Base-by-base conservation (phyloP, 2,888 invertebrate species). In the Andrena camellia region DNA sequence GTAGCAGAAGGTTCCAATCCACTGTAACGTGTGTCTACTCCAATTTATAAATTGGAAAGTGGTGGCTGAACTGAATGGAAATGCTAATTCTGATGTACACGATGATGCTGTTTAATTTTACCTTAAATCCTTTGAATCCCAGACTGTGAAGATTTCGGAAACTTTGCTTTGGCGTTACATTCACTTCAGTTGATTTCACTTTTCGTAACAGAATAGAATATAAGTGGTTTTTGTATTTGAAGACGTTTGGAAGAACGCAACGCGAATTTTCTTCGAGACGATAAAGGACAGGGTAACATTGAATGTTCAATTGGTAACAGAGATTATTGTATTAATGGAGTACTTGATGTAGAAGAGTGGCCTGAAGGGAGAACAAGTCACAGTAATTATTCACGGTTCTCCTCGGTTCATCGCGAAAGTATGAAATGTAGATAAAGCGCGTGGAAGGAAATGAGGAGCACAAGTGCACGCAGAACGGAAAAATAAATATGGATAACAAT, bases 271-370 rank as follows among this genome's bases (percentile, higher is more conserved):
- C 13, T 35, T 26, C 2, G 20, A 10, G 48, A 13, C 10, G 20
- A 10, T 0, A 8, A 48, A 69, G 57, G 63, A 17, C 20, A 2
- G 17, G 29, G 23, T 31, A 63, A 62, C 20, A 26, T 50, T 67
- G 7, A 66, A 70, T 23, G 35, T 7, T 10, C 48, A 63, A 74
- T 63, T 75, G 67, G 71, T 50, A 80, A 80, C 5, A 26, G 60
- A 67, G 20, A 52, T 62, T 82, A 52, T 81, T 82, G 23, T 63
- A 48, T 57, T 67, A 80, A 82, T 75, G 80, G 71, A 68, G 62
- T 63, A 26, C 63, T 52, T 75, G 64, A 60, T 75, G 50, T 35
- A 62, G 62, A 48, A 35, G 59, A 70, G 33, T 35, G 35, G 59
- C n/a, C 73, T 20, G 62, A 57, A 57, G 64, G 50, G 62, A 62